These are phyloP conservation scores for Pemphigus obesinymphae DNA, from an alignment of 1,140 invertebrate genomes.

Conservation along the genomic window DNA sequence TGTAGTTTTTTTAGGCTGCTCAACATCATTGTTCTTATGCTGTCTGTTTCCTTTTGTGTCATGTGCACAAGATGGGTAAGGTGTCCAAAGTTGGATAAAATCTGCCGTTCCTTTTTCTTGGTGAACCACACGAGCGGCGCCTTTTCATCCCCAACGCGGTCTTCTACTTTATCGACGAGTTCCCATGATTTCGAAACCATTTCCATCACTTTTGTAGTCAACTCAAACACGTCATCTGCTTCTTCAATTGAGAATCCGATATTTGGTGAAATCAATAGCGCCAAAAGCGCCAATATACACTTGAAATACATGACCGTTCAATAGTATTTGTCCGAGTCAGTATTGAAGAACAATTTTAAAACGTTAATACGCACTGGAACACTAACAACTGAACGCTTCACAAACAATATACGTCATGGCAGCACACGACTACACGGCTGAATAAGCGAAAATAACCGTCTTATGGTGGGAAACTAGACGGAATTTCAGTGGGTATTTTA, in stretches of 20 bases:
- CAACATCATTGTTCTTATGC: background rate
- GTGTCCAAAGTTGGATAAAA: background rate
- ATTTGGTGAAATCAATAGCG: background rate
- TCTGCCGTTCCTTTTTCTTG: background rate
- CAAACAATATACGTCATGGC: no score
- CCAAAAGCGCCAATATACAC: background rate
- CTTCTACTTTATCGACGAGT: background rate
- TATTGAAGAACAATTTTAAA: background rate
- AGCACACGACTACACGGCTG: no score
- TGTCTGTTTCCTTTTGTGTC: background rate
- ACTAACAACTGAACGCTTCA: no score
- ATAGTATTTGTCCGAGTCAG: background rate
- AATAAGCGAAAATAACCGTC: no score
- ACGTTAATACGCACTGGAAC: no score
- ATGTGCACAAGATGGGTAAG: background rate
- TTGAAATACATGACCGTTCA: background rate
- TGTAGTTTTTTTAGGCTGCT: background rate
- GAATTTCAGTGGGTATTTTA: no score
- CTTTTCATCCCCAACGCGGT: background rate
- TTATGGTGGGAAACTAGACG: no score
- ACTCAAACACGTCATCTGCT: background rate
- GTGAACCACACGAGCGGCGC: background rate
- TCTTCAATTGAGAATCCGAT: background rate
- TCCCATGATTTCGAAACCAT: background rate
- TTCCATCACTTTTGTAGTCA: background rate